Evolutionary conservation across 1,140 invertebrate species (phyloP).

Genomic region (Nebria ingens): DNA sequence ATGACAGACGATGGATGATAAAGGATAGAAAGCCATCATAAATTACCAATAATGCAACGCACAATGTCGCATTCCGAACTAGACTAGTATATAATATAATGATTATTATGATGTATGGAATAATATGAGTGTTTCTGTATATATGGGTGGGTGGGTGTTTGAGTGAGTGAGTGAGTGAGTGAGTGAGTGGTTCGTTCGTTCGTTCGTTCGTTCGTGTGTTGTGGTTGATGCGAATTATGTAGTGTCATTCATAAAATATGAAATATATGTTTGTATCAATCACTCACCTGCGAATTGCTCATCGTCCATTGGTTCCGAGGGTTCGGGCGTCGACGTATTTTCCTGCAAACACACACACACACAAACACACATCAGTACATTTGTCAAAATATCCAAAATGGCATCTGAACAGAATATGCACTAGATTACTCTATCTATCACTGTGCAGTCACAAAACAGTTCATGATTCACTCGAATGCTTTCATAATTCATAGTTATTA

Average conservation of each 20-base stretch:
- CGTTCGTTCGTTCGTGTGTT: slow-evolving; percentile 10
- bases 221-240: background rate
- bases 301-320: slow-evolving; percentile 54
- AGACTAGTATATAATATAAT: too few species aligned
- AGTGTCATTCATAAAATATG: background rate
- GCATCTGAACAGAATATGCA: too few species aligned
- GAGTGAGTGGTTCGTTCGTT: background rate
- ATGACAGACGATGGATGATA: too few species aligned
- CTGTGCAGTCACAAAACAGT: too few species aligned
- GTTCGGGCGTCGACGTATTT: slow-evolving; percentile 54
- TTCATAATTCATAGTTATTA: too few species aligned
- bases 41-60: too few species aligned
- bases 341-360: slow-evolving; percentile 54
- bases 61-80: too few species aligned
- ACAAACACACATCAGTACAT: slow-evolving; percentile 11
- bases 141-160: background rate
- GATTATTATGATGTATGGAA: too few species aligned
- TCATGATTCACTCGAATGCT: too few species aligned
- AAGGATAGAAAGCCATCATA: too few species aligned
- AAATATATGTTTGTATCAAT: slow-evolving; percentile 2
- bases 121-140: too few species aligned
- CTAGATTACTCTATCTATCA: too few species aligned
- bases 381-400: slow-evolving; percentile 10
- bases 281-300: slow-evolving; percentile 57
- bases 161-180: background rate